Base-by-base conservation (phyloP, 1,140 invertebrate species). In the Pemphigus obesinymphae region DNA sequence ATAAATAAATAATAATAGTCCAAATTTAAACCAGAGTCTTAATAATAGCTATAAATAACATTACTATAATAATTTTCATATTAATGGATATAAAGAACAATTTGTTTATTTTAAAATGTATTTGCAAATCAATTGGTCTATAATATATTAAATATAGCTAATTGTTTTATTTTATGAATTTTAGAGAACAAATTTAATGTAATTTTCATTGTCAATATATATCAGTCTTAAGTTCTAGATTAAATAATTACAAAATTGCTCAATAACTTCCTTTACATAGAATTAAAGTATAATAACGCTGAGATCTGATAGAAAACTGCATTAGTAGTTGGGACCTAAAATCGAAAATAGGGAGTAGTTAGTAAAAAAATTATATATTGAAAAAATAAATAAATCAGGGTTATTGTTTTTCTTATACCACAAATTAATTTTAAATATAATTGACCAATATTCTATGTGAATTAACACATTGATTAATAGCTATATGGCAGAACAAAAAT, bases 251-350 rank as follows among this genome's bases (percentile, higher is more conserved):
- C 53, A 80, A 80, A 58, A 80, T 80, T 43, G 53, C 53, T 80
- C 17, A 76, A n/a, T n/a, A n/a, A n/a, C n/a, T n/a, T 29, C 43
- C 2, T 80, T 43, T 43, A 78, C 53, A 43, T 45, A 58, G 37
- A 40, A 78, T 78, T 78, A 61, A 66, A 70, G 63, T 68, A 45
- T 78, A 75, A 58, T 78, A 78, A 61, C 53, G 50, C 55, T 80
- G 76, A 80, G 76, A 80, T 80, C 76, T 80, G 76, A 80, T 63
- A 80, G 75, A 80, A 63, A 80, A 80, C 76, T 80, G 76, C 76
- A 80, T 63, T 80, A 80, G 55, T 40, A 45, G 76, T 80, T 80
- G 31, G 55, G 76, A 40, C 55, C 76, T 80, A 80, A 58, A 80
- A 80, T 80, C 76, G 63, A 80, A 80, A 80, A 80, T 61, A 43